Conservation (phyloP, 1,140 invertebrate species). For the Leptopilina boulardi region DNA sequence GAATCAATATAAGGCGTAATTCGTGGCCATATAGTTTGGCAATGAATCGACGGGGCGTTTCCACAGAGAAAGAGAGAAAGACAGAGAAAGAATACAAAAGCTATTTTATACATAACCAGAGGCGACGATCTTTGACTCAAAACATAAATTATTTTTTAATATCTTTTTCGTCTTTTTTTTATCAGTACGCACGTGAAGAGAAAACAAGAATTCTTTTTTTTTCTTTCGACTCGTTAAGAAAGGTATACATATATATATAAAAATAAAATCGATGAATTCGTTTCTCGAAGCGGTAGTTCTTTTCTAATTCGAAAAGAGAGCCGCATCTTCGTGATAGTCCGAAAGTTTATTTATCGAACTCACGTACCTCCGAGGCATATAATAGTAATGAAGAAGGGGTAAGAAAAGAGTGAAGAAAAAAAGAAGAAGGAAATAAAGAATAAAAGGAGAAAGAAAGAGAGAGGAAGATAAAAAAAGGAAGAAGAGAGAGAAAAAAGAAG, state of each 20-base stretch:
- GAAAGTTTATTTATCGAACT: not conserved
- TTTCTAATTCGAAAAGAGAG: not conserved
- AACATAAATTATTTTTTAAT: constrained; percentile 18
- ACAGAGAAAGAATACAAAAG: not conserved
- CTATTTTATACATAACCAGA: constrained; percentile 3
- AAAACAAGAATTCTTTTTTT: not conserved
- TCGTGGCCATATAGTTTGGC: constrained; percentile 16
- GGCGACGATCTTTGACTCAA: constrained; percentile 25
- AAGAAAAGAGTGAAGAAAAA: constrained; percentile 27
- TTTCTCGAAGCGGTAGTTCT: not conserved
- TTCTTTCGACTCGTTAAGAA: not conserved
- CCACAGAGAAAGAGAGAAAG: too few relatives aligned
- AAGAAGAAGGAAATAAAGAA: constrained; percentile 24
- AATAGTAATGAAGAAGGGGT: constrained; percentile 35
- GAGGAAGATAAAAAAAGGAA: constrained; percentile 29
- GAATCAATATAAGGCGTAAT: constrained; percentile 33
- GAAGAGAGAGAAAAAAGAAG: constrained; percentile 33
- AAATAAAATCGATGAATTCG: not conserved
- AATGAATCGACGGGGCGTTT: constrained; percentile 29
- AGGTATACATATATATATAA: not conserved
- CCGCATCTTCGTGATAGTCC: not conserved
- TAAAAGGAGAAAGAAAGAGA: constrained; percentile 4
- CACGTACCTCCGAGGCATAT: constrained; percentile 11
- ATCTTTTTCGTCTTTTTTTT: not conserved
- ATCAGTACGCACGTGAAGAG: constrained; percentile 3